Evolutionary conservation across 2,113 vertebrate genomes (phyloP).

Genomic region (Ochotona princeps): DNA sequence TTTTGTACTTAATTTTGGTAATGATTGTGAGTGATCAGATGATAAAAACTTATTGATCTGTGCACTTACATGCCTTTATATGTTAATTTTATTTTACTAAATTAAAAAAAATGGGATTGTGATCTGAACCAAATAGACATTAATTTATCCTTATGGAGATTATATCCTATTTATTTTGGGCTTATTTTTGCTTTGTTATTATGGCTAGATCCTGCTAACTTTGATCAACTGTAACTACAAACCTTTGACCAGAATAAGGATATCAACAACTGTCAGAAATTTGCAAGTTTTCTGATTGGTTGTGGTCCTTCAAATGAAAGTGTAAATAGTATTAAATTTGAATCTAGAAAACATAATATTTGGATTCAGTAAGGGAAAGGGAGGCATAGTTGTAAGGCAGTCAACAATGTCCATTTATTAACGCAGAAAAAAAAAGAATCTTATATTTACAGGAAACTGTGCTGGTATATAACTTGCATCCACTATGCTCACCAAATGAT

Average conservation of each 20-base stretch:
- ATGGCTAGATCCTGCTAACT: not conserved
- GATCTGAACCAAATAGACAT: not conserved
- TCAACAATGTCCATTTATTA: constrained; percentile 1
- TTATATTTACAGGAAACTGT: not conserved
- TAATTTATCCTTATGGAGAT: not conserved
- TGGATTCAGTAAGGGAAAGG: not conserved
- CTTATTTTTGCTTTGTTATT: not conserved
- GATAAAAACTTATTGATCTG: too few species aligned
- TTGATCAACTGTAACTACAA: not conserved
- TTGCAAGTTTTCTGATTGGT: not conserved
- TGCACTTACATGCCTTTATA: too few species aligned
- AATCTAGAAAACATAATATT: constrained; percentile 29
- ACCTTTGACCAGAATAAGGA: not conserved
- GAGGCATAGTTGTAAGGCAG: not conserved
- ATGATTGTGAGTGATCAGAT: too few species aligned
- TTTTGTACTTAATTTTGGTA: too few species aligned
- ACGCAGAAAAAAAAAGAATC: not conserved
- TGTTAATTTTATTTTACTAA: too few species aligned
- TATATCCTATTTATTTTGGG: not conserved
- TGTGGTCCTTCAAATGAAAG: not conserved
- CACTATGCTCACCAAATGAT: not conserved
- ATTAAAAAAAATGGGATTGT: too few species aligned
- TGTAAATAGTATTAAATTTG: not conserved
- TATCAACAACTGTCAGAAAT: not conserved
- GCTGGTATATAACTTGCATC: not conserved